Base-by-base conservation (phyloP, 92 coral and sea anemone genomes). In the Virgularia gustaviana region DNA sequence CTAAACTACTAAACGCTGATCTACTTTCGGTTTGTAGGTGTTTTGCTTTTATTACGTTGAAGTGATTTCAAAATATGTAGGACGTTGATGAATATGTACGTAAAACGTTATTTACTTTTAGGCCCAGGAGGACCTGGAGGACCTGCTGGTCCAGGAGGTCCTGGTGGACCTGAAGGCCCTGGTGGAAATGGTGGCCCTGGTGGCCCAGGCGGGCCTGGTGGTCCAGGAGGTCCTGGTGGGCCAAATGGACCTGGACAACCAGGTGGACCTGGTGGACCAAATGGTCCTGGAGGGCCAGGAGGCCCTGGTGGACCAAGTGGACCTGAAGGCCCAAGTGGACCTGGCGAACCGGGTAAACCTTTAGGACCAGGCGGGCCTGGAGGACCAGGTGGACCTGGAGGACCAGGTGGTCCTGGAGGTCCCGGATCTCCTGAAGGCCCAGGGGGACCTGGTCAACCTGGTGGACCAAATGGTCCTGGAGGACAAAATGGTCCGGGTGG, bases 161-260 rank as follows among this genome's bases (percentile, higher is more conserved):
- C 91, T 13, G 88, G 91, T 1, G 92, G 92, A 7, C 87, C 95
- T 22, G 85, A 85, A 2, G 94, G 95, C 20, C 95, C 94, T 12
- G 83, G 83, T 18, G 88, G 79, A 11, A 83, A 83, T 3, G 87
- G 87, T 9, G 83, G 83, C 1, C 87, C 67, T 0, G 68, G 56
- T 6, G 79, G 85, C 0, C 81, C 88, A 11, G 88, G 86, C 11
- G 91, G 89, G 0, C 96, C 91, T 11, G 90, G 88, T 29, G 88
- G 88, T 8, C 91, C 91, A 41, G 87, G 87, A 34, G 96, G 96
- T 0, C 90, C 96, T 3, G 95, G 96, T 24, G 96, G 96, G 0
- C 95, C 95, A 32, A 82, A 83, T 7, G 92, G 92, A 1, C 84
- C 65, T 24, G 65, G 83, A 18, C 72, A 63, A 33, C 89, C 89